Conservation (phyloP, 1,140 invertebrate genomes). For the Homalodisca vitripennis region DNA sequence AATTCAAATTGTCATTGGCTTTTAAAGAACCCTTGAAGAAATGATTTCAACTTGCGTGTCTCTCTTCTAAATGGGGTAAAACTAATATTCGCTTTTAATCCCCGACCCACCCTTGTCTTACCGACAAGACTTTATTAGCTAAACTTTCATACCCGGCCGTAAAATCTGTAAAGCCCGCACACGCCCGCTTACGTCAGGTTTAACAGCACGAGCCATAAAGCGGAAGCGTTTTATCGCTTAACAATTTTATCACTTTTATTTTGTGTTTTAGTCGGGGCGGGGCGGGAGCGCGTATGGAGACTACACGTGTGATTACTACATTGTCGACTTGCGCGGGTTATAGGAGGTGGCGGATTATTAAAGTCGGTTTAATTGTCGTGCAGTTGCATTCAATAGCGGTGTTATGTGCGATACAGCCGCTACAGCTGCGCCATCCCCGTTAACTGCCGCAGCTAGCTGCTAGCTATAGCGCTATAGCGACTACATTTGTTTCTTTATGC, state of each 20-base stretch:
- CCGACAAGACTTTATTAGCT: too few species aligned
- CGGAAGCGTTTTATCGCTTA: constrained; percentile 1
- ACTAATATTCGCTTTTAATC: too few species aligned
- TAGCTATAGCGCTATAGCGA: background rate
- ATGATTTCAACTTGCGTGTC: too few species aligned
- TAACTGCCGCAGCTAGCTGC: too few species aligned
- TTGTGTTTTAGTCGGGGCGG: background rate
- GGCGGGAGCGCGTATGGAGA: background rate
- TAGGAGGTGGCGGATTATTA: constrained; percentile 2
- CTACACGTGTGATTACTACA: constrained; percentile 11
- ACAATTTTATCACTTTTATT: constrained; percentile 8
- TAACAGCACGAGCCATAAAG: background rate
- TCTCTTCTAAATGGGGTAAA: too few species aligned
- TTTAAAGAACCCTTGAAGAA: too few species aligned
- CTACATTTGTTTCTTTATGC: constrained; percentile 12
- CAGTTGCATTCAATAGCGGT: constrained; percentile 8
- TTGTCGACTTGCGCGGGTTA: background rate
- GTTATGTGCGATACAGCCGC: background rate
- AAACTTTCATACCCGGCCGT: too few species aligned
- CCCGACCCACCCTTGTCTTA: too few species aligned
- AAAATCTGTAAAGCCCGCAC: too few species aligned
- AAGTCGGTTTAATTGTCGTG: constrained; percentile 1
- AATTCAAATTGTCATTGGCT: too few species aligned
- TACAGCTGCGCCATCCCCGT: too few species aligned
- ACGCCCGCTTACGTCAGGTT: too few species aligned